Conservation (phyloP, 2,797 vertebrate species). For the Pachyuromys duprasi region DNA sequence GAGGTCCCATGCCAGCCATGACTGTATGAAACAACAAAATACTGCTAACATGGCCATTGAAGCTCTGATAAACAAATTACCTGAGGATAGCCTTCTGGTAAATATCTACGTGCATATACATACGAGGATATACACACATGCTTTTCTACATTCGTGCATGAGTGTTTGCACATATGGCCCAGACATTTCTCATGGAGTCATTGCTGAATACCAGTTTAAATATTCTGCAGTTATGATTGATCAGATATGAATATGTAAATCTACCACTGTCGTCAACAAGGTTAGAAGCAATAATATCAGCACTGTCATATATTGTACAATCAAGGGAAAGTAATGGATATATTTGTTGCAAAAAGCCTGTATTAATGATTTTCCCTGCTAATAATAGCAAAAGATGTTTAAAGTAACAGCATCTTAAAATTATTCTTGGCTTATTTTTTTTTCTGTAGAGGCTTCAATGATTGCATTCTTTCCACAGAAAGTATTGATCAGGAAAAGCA, state of each 20-base stretch:
- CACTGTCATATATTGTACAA: neutral
- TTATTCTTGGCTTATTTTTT: slow-evolving; percentile 28
- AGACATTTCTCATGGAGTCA: neutral
- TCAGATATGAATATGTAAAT: neutral
- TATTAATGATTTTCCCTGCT: slow-evolving; percentile 25
- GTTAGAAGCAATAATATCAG: neutral
- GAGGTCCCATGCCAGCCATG: neutral
- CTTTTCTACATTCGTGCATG: neutral
- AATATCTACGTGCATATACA: neutral
- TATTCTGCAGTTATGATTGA: neutral
- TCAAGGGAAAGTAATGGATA: neutral
- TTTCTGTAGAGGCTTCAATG: neutral
- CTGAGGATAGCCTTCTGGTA: neutral
- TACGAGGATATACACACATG: no score
- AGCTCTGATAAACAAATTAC: neutral
- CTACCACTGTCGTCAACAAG: neutral
- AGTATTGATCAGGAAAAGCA: slow-evolving; percentile 4
- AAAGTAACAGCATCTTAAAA: neutral
- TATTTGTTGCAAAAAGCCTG: neutral
- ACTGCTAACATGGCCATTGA: neutral
- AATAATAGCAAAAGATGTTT: slow-evolving; percentile 8
- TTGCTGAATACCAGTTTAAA: neutral
- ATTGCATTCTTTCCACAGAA: neutral
- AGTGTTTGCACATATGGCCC: neutral
- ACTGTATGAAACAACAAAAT: neutral